Percentiles rank a stretch among this genome's conserved stretches.
Evolutionary conservation across 2,888 invertebrate species (phyloP).

Genomic region (Drosophila mettleri): DNA sequence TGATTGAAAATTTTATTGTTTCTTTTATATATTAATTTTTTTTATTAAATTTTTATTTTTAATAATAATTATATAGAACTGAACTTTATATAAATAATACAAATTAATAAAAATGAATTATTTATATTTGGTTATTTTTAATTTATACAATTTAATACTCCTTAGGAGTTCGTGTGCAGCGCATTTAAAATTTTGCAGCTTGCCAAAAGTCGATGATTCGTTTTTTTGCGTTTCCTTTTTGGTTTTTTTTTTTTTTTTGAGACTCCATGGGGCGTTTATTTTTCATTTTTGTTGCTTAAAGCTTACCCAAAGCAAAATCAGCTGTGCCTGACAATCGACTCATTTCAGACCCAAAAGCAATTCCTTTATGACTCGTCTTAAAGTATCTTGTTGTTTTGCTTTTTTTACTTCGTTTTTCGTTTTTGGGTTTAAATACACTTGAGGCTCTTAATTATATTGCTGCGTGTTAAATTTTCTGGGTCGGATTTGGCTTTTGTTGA

Average conservation of each 20-base stretch:
- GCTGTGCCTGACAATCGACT: slow-evolving; percentile 70
- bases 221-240: slow-evolving; percentile 10
- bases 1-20: neutral
- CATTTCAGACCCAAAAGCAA: slow-evolving; percentile 32
- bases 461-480: slow-evolving; percentile 45
- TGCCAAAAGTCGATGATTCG: slow-evolving; percentile 44
- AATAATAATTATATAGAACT: neutral
- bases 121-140: neutral
- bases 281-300: slow-evolving; percentile 26
- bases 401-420: slow-evolving; percentile 34
- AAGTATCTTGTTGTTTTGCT: slow-evolving; percentile 20
- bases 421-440: slow-evolving; percentile 77
- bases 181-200: slow-evolving; percentile 50
- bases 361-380: slow-evolving; percentile 57
- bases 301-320: slow-evolving; percentile 53
- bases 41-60: neutral
- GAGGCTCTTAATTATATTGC: slow-evolving; percentile 77
- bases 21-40: neutral
- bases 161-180: slow-evolving; percentile 11
- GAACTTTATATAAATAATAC: neutral
- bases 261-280: slow-evolving; percentile 39
- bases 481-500: slow-evolving; percentile 46
- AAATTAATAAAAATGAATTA: neutral
- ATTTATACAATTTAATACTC: neutral
- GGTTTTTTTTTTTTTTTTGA: slow-evolving; percentile 17